These are phyloP conservation scores for Eurois occulta DNA, from an alignment of 2,888 invertebrate genomes.

Conservation along the genomic window DNA sequence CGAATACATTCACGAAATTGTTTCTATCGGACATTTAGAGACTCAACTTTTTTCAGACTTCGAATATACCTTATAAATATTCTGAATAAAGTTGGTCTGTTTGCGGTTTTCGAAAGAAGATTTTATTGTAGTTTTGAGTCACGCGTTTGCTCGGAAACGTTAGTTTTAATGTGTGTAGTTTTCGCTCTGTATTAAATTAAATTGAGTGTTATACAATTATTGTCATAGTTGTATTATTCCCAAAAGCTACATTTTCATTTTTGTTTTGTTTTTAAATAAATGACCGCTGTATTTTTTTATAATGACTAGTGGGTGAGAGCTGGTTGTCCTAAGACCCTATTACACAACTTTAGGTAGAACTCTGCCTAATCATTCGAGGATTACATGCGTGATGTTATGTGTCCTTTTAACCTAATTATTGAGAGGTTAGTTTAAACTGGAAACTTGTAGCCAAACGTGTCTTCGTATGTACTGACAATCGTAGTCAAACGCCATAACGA, in stretches of 20 bases:
- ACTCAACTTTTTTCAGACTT: too few relatives aligned
- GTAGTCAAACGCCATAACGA: conserved; percentile 1
- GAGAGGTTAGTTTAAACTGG: background rate
- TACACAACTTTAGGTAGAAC: background rate
- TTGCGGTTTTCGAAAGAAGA: too few relatives aligned
- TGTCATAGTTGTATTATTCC: background rate
- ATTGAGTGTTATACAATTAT: background rate
- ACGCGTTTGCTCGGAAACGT: background rate
- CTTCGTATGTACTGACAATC: background rate
- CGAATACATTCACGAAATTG: background rate
- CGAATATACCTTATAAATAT: too few relatives aligned
- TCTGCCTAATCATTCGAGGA: background rate
- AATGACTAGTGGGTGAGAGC: background rate
- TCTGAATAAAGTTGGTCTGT: background rate
- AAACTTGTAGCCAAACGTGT: background rate
- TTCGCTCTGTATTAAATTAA: background rate
- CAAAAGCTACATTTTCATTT: too few relatives aligned
- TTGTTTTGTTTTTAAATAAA: background rate
- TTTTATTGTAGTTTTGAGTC: background rate
- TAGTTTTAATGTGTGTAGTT: background rate
- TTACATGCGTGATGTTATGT: background rate
- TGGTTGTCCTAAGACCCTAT: background rate
- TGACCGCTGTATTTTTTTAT: background rate
- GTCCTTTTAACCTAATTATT: background rate
- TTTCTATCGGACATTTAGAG: conserved; percentile 1